A percentile compares a stretch with the other conserved stretches of the same genome.
These are phyloP conservation scores for Noturus placidus DNA, from an alignment of 2,113 vertebrate genomes.

Conservation along the genomic window DNA sequence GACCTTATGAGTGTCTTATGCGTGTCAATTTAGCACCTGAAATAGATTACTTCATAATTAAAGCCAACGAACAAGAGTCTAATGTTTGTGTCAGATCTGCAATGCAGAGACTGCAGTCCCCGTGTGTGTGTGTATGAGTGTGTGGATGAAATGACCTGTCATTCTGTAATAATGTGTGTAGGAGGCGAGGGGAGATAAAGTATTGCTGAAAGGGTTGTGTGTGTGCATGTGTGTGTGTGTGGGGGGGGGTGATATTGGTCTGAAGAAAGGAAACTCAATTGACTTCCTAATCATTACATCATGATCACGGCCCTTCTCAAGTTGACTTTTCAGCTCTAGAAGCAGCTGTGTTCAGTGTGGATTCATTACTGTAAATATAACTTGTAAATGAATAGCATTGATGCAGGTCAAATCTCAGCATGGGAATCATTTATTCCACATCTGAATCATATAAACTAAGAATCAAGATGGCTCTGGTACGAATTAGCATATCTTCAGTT, in stretches of 20 bases:
- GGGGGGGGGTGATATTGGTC: background rate
- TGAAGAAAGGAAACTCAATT: background rate
- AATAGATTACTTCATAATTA: background rate
- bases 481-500: background rate
- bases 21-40: background rate
- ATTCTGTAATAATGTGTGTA: constrained; percentile 28
- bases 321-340: background rate
- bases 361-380: background rate
- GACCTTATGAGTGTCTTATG: background rate
- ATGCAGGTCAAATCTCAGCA: background rate
- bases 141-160: constrained; percentile 29
- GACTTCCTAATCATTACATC: background rate
- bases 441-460: background rate
- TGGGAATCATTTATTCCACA: background rate
- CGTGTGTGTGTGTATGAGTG: background rate
- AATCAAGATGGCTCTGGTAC: no score
- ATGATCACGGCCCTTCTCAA: background rate
- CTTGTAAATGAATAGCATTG: background rate
- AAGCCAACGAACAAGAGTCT: background rate
- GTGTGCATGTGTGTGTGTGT: background rate
- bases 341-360: background rate
- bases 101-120: constrained; percentile 28
- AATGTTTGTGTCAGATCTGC: background rate
- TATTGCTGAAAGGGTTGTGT: constrained; percentile 25
- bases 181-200: constrained; percentile 10